Evolutionary conservation across 2,113 vertebrate genomes (phyloP).

Genomic region (Percina caprodes): DNA sequence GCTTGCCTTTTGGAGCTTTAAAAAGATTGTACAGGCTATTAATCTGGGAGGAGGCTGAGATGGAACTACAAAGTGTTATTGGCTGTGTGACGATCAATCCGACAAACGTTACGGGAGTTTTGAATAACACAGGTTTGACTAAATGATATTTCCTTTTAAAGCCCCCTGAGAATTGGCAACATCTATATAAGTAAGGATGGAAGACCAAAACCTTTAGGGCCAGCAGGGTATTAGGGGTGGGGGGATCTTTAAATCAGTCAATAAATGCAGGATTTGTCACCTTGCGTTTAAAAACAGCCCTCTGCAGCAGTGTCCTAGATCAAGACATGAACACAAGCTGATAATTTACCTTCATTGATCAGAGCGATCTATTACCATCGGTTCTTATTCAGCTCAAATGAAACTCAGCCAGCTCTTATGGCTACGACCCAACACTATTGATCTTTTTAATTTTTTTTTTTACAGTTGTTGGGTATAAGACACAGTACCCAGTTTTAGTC

Average conservation of each 20-base stretch:
- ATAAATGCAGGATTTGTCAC: neutral
- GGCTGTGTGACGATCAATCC: neutral
- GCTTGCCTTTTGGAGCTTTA: neutral
- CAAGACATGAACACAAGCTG: neutral
- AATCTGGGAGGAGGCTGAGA: slow-evolving; percentile 20
- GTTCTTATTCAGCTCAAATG: neutral
- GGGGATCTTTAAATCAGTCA: neutral
- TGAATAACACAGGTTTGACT: neutral
- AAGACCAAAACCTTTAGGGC: no score
- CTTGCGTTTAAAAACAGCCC: neutral
- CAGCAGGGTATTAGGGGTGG: neutral
- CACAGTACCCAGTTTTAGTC: neutral
- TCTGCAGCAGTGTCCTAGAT: neutral
- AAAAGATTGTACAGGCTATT: neutral
- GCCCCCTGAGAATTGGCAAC: neutral
- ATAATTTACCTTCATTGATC: neutral
- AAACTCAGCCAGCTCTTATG: no score
- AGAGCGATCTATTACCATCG: neutral
- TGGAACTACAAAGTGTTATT: neutral
- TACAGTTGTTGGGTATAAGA: neutral
- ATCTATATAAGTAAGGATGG: neutral
- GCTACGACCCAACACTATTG: neutral
- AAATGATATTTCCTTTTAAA: neutral
- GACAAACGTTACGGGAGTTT: neutral
- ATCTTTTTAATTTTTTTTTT: neutral